Evolutionary conservation across 1,140 invertebrate genomes (phyloP), one percentile per base, ranked within the genome.

Genomic region (Drosophila navojoa): DNA sequence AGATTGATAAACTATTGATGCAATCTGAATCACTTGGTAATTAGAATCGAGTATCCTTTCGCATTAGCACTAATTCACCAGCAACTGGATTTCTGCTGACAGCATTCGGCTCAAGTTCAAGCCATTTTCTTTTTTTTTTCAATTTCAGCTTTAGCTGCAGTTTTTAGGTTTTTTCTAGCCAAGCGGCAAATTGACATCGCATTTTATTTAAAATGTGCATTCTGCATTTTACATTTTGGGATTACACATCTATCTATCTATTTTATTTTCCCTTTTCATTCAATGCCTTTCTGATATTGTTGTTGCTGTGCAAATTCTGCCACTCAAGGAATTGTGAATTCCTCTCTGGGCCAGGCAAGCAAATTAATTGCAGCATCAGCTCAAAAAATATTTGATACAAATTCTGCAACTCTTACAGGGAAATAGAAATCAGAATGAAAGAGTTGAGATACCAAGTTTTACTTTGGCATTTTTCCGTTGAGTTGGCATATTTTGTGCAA

Each of bases 331-430:
- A 45, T 57, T 59, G 44, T 58, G 35, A 38, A 66, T 50, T 60
- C 22, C 55, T 54, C n/a, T 44, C 11, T 27, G 40, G 54, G 57
- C 32, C 42, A 69, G 58, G 32, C 25, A 9, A 45, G 71, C 71
- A 73, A 73, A 73, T 73, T 73, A 73, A 73, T 69, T 73, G 71
- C 71, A 49, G 11, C 44, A 57, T 73, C 71, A 73, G 71, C 71
- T 73, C 10, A 3, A 44, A 64, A 67, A 52, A 38, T 27, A 54
- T 44, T 70, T 70, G 49, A 50, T 50, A 61, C 19, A 61, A 45
- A 35, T 60, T 53, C 22, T 27, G 47, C 40, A 69, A 61, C 49
- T 70, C 38, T 60, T 32, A 42, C 55, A 60, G 50, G 55, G 32
- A 47, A 47, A 40, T 29, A 62, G 42, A 6, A 53, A 61, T 25